These are phyloP conservation scores for Bradypodion pumilum DNA, from an alignment of 2,797 vertebrate genomes.

Conservation along the genomic window DNA sequence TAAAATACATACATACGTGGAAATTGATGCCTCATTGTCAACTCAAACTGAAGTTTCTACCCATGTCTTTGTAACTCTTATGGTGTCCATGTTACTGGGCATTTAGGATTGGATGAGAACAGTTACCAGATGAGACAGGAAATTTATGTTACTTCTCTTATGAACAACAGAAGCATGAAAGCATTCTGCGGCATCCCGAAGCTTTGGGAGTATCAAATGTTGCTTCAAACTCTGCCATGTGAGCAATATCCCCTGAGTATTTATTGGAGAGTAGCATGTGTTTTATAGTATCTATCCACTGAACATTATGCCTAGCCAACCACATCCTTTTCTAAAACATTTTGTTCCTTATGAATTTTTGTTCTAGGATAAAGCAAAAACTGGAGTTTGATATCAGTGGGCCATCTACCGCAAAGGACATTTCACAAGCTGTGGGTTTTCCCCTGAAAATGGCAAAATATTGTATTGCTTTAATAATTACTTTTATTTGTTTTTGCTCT, in stretches of 20 bases:
- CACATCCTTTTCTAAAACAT: conserved; percentile 53
- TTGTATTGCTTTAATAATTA: conserved; percentile 57
- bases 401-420: conserved; percentile 65
- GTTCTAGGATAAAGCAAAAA: conserved; percentile 53
- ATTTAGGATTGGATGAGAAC: conserved; percentile 39
- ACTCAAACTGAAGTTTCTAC: conserved; percentile 10
- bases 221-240: conserved; percentile 14
- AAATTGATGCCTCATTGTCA: conserved; percentile 14
- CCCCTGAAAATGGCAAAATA: conserved; percentile 51
- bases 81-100: background rate
- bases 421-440: conserved; percentile 59
- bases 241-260: background rate
- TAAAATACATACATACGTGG: too few relatives aligned
- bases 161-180: background rate
- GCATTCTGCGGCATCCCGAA: conserved; percentile 8
- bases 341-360: conserved; percentile 61
- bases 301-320: conserved; percentile 51
- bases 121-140: conserved; percentile 26
- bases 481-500: conserved; percentile 53
- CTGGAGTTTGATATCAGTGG: conserved; percentile 61
- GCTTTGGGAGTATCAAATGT: background rate
- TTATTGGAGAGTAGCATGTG: conserved; percentile 23
- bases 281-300: conserved; percentile 32
- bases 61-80: conserved; percentile 6
- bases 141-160: conserved; percentile 27